phyloP scores from a whole-genome alignment of 2,888 invertebrate species.

The Aelia acuminata region DNA sequence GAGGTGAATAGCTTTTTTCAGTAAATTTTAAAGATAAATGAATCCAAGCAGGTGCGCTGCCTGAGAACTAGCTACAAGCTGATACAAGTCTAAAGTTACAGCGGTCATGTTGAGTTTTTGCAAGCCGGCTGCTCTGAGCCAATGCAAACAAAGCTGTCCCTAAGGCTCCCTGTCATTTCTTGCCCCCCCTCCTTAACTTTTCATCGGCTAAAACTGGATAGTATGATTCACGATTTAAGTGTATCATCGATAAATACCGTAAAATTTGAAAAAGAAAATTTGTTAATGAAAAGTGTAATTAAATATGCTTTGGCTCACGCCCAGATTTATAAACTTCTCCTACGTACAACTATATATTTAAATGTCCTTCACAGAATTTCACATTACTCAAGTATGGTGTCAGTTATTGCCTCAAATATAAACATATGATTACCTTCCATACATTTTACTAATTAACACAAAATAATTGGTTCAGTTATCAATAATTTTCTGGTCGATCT shows the following conservation, averaged over 20 bases:
- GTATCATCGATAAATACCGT: background rate
- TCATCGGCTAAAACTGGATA: background rate
- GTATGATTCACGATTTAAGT: background rate
- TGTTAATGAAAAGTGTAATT: no score
- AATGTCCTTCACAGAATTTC: no score
- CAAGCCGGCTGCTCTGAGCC: conserved; percentile 22
- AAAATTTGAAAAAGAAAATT: background rate
- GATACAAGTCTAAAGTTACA: conserved; percentile 38
- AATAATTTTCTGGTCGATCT: no score
- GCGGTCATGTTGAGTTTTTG: conserved; percentile 25
- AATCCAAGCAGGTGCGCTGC: background rate
- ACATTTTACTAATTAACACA: no score
- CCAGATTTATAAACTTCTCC: no score
- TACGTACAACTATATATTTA: no score
- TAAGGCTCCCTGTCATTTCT: background rate
- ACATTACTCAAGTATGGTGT: no score
- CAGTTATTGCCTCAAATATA: no score
- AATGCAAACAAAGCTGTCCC: conserved; percentile 30
- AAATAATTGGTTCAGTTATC: no score
- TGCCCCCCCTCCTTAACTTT: background rate
- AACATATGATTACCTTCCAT: no score
- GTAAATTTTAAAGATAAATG: background rate
- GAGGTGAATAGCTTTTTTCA: no score
- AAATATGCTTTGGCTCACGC: no score
- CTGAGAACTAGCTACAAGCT: background rate